These are phyloP conservation scores for Papilio polyxenes DNA, from an alignment of 1,140 invertebrate genomes.

Conservation along the genomic window DNA sequence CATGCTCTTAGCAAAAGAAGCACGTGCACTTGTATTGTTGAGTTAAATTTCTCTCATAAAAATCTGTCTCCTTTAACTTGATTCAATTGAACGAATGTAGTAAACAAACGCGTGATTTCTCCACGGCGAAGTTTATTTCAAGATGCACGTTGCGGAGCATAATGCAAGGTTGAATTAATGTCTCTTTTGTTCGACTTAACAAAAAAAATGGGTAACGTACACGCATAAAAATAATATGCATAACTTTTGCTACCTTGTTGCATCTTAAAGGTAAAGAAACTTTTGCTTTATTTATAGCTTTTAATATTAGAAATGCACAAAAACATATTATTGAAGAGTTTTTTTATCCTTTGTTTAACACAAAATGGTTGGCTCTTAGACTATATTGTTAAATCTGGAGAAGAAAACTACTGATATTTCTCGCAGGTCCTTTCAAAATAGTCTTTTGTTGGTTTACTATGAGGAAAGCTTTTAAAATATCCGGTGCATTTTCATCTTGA, in stretches of 20 bases:
- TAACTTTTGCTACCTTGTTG: neutral
- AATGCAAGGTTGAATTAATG: neutral
- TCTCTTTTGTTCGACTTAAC: neutral
- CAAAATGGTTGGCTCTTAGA: neutral
- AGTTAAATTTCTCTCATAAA: neutral
- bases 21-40: neutral
- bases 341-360: neutral
- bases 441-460: slow-evolving; percentile 11
- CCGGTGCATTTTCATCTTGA: slow-evolving; percentile 22
- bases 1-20: neutral
- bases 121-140: neutral
- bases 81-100: slow-evolving; percentile 9
- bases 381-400: neutral
- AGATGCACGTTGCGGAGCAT: neutral
- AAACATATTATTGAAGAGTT: neutral
- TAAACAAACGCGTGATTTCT: neutral
- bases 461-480: slow-evolving; percentile 16
- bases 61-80: slow-evolving; percentile 7
- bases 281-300: too few relatives aligned
- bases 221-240: neutral
- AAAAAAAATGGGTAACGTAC: neutral
- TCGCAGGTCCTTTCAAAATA: slow-evolving; percentile 9
- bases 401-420: neutral
- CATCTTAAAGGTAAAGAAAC: too few relatives aligned
- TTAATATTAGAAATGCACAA: too few relatives aligned